Evolutionary conservation across 2,888 invertebrate genomes (phyloP), one percentile per base, ranked within the genome.

Genomic region (Parascotia fuliginaria): DNA sequence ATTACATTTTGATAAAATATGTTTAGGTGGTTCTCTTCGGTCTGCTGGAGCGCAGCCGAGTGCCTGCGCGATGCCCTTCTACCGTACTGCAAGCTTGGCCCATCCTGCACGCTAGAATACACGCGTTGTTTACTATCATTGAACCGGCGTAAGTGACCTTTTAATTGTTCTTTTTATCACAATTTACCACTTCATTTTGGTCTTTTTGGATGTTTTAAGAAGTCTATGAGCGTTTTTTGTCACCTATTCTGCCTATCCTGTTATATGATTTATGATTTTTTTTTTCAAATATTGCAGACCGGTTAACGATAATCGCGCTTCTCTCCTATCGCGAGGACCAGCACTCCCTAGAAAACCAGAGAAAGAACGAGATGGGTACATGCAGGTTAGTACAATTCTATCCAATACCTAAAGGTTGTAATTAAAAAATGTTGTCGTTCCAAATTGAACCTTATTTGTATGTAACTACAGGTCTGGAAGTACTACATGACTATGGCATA

Each of bases 401-500:
- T 27, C 19, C 19, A 19, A 19, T 19, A 19, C 3, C 19, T 3
- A 19, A 19, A 19, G 19, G 19, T 3, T 19, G 5, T 19, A 19
- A 19, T 3, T 19, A 19, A 19, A 5, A 19, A 19, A 3, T 19
- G 19, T 19, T 19, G 2, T 19, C 5, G 19, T 19, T 19, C 5
- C 19, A 19, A 3, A 19, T 19, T 3, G 2, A 19, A 19, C 5
- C 3, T 19, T 19, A 33, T n/a, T 1, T 33, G 28, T 6, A 11
- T 29, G 13, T 31, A 9, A 0, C 53, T 57, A 3, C 65, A 88
- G 86, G 94, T 99, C 15, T 99, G 99, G 99, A 97, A 98, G 80
- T 99, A 99, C 92, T 99, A 99, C 88, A 95, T 98, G 71, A 97
- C 98, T 11, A 97, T 99, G 93, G 98, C 98, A 5, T 99, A 99